Base-by-base conservation (phyloP, 2,797 vertebrate genomes). In the Nothura maculosa region DNA sequence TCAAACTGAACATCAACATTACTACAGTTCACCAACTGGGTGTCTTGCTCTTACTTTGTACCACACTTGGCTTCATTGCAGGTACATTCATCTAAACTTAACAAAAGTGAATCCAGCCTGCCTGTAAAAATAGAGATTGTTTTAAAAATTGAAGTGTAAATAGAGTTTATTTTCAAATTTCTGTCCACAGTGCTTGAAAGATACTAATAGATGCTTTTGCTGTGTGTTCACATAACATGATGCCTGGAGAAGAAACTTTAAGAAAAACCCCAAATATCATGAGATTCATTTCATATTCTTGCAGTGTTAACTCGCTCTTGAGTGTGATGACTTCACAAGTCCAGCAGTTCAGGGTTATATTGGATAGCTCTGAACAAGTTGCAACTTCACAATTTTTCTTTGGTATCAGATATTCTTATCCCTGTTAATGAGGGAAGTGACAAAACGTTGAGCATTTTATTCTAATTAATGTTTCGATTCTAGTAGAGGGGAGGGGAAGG, bases 161-260 rank as follows among this genome's bases (percentile, higher is more conserved):
- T 32, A 20, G 24, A 66, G 38, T 21, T 0, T 22, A 6, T 62
- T 82, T 85, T 74, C 45, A 69, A 66, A 63, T 43, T 63, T 63
- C 27, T 40, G 1, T 36, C 30, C 13, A 4, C 30, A 48, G 30
- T 70, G n/a, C 47, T 85, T 42, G 55, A 40, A 68, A 58, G 17
- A 2, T 60, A 21, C 70, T 64, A 17, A 52, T 63, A 27, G 34
- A 10, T 62, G 10, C 18, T 86, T 63, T 66, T 1, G 43, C 9
- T 36, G 68, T 43, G 62, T n/a, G 38, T 32, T 94, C 92, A 94
- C 93, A 92, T 93, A 95, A 93, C 96, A 96, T 12, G 94, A 96
- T 95, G 95, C 96, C 95, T 93, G 93, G 95, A 95, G 69, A 27
- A 50, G 76, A 21, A 85, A 45, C 92, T 96, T 96, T 94, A 96